Evolutionary conservation across 1,140 invertebrate genomes (phyloP), one percentile per base, ranked within the genome.

Genomic region (Drosophila murphyi): DNA sequence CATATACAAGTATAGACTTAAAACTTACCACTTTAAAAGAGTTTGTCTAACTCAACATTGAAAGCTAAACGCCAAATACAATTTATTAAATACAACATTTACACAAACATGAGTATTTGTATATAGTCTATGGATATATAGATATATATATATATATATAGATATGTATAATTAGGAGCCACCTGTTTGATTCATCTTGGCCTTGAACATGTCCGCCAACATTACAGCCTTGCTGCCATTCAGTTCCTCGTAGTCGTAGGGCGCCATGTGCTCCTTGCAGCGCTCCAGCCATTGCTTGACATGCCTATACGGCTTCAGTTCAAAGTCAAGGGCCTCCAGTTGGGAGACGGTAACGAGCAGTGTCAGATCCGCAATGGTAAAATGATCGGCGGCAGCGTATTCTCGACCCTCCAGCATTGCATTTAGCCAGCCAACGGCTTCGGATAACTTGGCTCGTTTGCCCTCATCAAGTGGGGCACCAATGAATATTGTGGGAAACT

Each of bases 291-390:
- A 92, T 5, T 76, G 74, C 6, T 67, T 59, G 28, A 92, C 59
- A 45, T 82, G 63, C 12, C 80, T 83, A 35, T 82, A 92, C 29
- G 90, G 71, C 31, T 64, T 51, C 7, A 92, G 47, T 4, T 93
- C 90, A 48, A 92, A 85, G 0, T 71, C 89, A 35, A 92, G 91
- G 6, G 91, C 90, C 48, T 93, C 92, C 20, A 91, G 72, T 65
- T 93, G 92, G 4, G 72, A 92, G 37, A 94, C 74, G 1, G 93
- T 93, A 3, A 93, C 85, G 5, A 92, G 73, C 0, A 94, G 41
- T 0, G 92, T 50, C 2, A 94, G 72, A 80, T 95, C 95, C 4
- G 95, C 95, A 59, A 96, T 92, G 5, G 95, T 95, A 3, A 95
- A 80, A 28, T 93, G 88, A 0, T 92, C 39, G 0, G 93, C 80